A percentile compares a stretch with the other conserved stretches of the same genome.
phyloP scores from a whole-genome alignment of 2,888 invertebrate species.

The Allygus modestus region DNA sequence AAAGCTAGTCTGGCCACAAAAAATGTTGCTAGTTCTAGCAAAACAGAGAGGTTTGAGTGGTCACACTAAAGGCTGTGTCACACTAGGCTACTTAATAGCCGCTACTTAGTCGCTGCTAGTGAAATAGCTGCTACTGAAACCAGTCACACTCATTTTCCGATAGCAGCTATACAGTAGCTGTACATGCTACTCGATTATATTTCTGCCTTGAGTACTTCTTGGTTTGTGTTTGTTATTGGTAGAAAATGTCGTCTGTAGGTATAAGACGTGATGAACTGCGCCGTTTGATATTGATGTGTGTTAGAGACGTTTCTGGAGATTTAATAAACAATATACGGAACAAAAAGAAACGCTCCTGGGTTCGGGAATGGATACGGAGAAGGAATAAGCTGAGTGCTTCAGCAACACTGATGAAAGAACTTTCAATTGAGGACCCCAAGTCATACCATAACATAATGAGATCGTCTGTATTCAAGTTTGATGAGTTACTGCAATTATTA shows the following conservation, averaged over 20 bases:
- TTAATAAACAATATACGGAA: too few species aligned
- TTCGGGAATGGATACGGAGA: constrained; percentile 48
- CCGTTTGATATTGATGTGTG: constrained; percentile 19
- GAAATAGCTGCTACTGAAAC: too few species aligned
- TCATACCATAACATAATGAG: constrained; percentile 57
- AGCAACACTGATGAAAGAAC: constrained; percentile 60
- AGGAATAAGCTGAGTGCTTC: constrained; percentile 54
- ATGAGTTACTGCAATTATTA: constrained; percentile 13
- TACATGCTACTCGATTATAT: too few species aligned
- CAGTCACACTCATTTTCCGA: too few species aligned
- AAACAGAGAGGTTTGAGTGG: too few species aligned
- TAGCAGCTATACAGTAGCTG: too few species aligned
- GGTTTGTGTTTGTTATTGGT: neutral
- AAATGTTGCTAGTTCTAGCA: too few species aligned
- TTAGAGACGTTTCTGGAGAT: constrained; percentile 27
- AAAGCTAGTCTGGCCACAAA: too few species aligned
- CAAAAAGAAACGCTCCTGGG: constrained; percentile 50
- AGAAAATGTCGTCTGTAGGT: constrained; percentile 52
- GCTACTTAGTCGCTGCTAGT: constrained; percentile 51
- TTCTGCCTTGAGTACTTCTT: too few species aligned
- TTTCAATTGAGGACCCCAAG: constrained; percentile 43
- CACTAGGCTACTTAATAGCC: constrained; percentile 55
- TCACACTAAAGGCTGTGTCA: constrained; percentile 60
- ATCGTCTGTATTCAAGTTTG: constrained; percentile 22
- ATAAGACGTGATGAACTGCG: constrained; percentile 36